A percentile compares a stretch with the other conserved stretches of the same genome.
phyloP scores from a whole-genome alignment of 1,140 invertebrate genomes.

The Procambarus virginalis region DNA sequence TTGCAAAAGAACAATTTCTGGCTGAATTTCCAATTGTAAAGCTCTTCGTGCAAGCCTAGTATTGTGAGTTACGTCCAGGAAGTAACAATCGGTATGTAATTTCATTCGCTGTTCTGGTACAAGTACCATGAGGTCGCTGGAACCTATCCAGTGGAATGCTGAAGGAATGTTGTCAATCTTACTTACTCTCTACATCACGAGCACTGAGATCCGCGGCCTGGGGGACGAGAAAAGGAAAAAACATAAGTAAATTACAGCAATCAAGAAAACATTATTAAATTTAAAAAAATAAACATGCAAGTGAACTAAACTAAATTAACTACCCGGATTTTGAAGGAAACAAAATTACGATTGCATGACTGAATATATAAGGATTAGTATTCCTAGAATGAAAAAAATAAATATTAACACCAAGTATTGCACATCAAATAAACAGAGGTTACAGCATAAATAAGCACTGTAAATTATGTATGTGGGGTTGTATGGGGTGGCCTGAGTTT shows the following conservation, averaged over 20 bases:
- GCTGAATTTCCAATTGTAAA: no score
- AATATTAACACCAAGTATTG: background rate
- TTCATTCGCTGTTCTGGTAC: no score
- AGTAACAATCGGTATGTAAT: no score
- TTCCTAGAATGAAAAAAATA: no score
- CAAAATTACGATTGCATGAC: no score
- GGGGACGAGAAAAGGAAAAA: conserved; percentile 6
- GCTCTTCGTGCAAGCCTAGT: no score
- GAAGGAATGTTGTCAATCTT: background rate
- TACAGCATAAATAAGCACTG: background rate
- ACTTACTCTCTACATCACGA: conserved; percentile 66
- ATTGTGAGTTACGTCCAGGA: no score
- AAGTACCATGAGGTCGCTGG: background rate
- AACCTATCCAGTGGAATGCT: background rate
- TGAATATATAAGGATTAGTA: no score
- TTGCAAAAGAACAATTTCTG: no score
- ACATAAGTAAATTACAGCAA: background rate
- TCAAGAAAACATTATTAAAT: background rate
- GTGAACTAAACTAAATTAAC: no score
- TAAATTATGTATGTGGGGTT: background rate
- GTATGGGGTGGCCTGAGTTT: no score
- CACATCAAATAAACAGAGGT: background rate
- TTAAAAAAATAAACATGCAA: background rate
- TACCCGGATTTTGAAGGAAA: no score
- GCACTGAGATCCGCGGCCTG: conserved; percentile 67